phyloP scores from a whole-genome alignment of 2,888 invertebrate species.

The Tipula confusa region DNA sequence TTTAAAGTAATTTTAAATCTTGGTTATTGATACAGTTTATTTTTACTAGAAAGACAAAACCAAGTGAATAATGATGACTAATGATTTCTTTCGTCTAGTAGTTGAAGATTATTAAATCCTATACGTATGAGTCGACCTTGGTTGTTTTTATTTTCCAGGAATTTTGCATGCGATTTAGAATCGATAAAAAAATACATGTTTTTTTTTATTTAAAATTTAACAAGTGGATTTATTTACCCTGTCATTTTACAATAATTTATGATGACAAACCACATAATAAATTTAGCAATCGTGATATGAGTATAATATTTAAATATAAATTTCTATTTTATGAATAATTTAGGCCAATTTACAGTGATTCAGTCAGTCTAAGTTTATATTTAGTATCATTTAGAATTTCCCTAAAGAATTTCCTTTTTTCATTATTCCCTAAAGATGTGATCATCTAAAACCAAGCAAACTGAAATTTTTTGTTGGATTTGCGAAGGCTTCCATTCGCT shows the following conservation, averaged over 20 bases:
- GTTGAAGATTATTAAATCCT: not conserved
- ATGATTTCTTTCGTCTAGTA: not conserved
- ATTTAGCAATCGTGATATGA: not conserved
- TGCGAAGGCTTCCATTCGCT: too few species aligned
- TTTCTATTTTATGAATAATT: not conserved
- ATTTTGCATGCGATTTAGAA: not conserved
- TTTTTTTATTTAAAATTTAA: not conserved
- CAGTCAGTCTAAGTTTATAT: too few species aligned
- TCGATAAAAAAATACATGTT: not conserved
- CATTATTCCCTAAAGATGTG: too few species aligned
- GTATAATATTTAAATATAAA: not conserved
- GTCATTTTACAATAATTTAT: not conserved
- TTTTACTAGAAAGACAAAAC: not conserved
- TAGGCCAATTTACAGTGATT: not conserved
- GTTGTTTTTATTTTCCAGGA: not conserved
- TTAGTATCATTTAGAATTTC: too few species aligned
- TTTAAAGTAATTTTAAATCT: not conserved
- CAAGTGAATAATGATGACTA: conserved; percentile 3
- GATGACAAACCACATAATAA: not conserved
- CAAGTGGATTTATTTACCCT: not conserved
- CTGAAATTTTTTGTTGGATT: too few species aligned
- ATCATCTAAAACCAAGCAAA: too few species aligned
- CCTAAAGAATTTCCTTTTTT: too few species aligned
- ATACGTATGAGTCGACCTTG: not conserved
- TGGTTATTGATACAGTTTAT: not conserved